These are phyloP conservation scores for Habroteleia sp. DNA, from an alignment of 2,888 invertebrate species.

Conservation along the genomic window DNA sequence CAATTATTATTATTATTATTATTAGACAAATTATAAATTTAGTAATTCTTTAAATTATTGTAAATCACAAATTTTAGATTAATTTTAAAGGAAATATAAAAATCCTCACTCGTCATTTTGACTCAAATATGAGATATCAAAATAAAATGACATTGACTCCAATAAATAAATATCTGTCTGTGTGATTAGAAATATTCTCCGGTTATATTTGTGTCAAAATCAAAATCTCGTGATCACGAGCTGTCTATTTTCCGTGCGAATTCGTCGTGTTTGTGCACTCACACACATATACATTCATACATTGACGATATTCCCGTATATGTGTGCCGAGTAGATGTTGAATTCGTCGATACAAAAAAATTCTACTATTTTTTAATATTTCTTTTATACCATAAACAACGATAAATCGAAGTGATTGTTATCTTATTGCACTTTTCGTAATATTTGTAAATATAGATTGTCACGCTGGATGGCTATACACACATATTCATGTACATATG, in stretches of 20 bases:
- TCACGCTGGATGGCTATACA: conserved; percentile 64
- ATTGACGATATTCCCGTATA: conserved; percentile 12
- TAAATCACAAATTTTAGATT: too few relatives aligned
- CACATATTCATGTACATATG: conserved; percentile 49
- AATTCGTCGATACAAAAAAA: conserved; percentile 62
- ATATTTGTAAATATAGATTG: conserved; percentile 61
- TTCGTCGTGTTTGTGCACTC: conserved; percentile 4
- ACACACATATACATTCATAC: conserved; percentile 22
- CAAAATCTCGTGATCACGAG: conserved; percentile 7
- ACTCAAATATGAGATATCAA: too few relatives aligned
- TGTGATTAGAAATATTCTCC: too few relatives aligned
- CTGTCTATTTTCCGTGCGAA: conserved; percentile 24
- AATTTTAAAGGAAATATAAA: too few relatives aligned
- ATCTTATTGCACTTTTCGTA: conserved; percentile 62
- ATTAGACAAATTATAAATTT: too few relatives aligned
- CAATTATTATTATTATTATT: too few relatives aligned
- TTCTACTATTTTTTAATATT: conserved; percentile 28
- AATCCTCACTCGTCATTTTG: too few relatives aligned
- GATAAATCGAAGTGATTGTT: conserved; percentile 51
- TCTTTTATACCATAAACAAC: conserved; percentile 41
- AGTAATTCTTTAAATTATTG: too few relatives aligned
- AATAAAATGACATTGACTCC: too few relatives aligned
- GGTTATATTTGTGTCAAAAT: conserved; percentile 23
- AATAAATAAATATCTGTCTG: too few relatives aligned
- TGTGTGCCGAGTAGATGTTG: conserved; percentile 35